Evolutionary conservation across 2,888 invertebrate genomes (phyloP), one percentile per base, ranked within the genome.

Genomic region (Orthosia incerta): DNA sequence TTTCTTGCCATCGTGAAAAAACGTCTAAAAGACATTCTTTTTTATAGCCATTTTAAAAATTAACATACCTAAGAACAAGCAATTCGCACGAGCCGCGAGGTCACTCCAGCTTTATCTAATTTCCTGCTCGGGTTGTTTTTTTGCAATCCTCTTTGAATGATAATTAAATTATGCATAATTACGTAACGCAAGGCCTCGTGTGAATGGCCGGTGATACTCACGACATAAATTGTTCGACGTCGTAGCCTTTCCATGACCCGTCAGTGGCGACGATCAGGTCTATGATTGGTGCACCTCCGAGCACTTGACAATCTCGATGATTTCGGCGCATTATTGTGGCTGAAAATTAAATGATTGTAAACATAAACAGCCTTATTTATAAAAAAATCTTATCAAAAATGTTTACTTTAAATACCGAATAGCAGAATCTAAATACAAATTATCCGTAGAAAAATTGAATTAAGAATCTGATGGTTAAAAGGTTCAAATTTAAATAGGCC

Each of bases 241-340:
- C 96, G 84, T 97, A 97, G 62, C 94, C 94, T 74, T 94, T 95
- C 96, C 97, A 97, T 20, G 97, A 95, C 39, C 96, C 97, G 87
- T 97, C 97, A 1, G 97, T 96, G 26, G 97, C 97, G 16, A 97
- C 92, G 56, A 97, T 94, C 57, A 97, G 88, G 86, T 97, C 97
- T 82, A 97, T 90, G 11, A 94, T 92, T 4, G 97, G 95, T 55
- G 94, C 92, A 73, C 89, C 92, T 68, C 86, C 84, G 20, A 90
- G 89, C 60, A 90, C 86, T 60, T 90, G 86, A 83, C 97, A 97
- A 7, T 90, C 89, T 39, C 85, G 89, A 56, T 94, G 93, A 82
- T 94, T 89, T 74, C 88, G 90, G 4, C 89, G 88, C 20, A 95
- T 75, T 39, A 96, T 72, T 12, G 87, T 87, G 7, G 93, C 96